Evolutionary conservation across 2,888 invertebrate species (phyloP).

Genomic region (Formica aserva): DNA sequence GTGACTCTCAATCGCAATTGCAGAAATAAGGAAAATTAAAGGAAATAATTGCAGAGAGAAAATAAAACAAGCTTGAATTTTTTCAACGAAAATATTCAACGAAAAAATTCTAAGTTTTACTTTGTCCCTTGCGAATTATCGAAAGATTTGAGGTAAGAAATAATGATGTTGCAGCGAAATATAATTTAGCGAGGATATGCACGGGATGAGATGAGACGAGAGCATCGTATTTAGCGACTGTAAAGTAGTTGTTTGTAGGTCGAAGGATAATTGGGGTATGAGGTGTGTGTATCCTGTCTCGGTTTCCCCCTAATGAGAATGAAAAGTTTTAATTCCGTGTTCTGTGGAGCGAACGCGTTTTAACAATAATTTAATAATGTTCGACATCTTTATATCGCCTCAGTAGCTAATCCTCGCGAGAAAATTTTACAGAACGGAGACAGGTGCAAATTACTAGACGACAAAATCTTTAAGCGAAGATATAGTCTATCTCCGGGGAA

Average conservation of each 20-base stretch:
- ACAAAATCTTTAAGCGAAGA: conserved; percentile 25
- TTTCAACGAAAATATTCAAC: background rate
- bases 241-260: conserved; percentile 51
- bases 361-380: conserved; percentile 30
- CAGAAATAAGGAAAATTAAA: conserved; percentile 10
- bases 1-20: background rate
- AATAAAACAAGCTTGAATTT: background rate
- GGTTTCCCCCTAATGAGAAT: conserved; percentile 32
- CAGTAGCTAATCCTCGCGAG: background rate
- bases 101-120: conserved; percentile 10
- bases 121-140: background rate
- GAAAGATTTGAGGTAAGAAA: background rate
- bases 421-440: background rate
- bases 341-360: background rate
- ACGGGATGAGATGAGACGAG: conserved; percentile 13
- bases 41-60: background rate
- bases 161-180: background rate
- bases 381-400: background rate
- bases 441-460: background rate
- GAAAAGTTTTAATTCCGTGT: conserved; percentile 45
- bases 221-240: conserved; percentile 8
- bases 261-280: conserved; percentile 26
- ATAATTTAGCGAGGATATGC: conserved; percentile 10
- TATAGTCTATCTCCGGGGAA: background rate
- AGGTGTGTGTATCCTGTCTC: conserved; percentile 16